phyloP scores from a whole-genome alignment of 2,888 invertebrate species.

The Macaria liturata region DNA sequence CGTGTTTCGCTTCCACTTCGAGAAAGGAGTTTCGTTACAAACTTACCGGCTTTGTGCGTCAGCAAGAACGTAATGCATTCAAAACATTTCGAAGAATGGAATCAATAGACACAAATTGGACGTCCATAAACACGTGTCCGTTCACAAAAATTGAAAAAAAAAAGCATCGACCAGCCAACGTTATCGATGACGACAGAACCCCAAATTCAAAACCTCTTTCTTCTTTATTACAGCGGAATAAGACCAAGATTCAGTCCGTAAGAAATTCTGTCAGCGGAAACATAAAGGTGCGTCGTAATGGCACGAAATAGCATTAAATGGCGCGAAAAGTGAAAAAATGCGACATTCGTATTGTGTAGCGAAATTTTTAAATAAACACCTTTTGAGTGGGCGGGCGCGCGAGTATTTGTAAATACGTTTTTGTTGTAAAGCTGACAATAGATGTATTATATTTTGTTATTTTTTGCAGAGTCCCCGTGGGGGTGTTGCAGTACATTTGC shows the following conservation, averaged over 20 bases:
- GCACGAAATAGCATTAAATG: conserved; percentile 77
- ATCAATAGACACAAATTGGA: conserved; percentile 76
- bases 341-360: conserved; percentile 68
- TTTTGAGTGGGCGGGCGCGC: conserved; percentile 80
- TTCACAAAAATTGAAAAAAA: conserved; percentile 57
- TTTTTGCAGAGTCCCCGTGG: conserved; percentile 46
- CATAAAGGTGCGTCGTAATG: conserved; percentile 48
- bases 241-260: conserved; percentile 40
- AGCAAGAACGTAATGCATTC: conserved; percentile 49
- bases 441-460: conserved; percentile 40
- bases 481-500: conserved; percentile 47
- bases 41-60: neutral
- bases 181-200: conserved; percentile 30
- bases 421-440: conserved; percentile 65
- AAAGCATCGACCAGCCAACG: conserved; percentile 41
- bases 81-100: conserved; percentile 50
- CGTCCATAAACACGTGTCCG: conserved; percentile 71
- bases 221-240: conserved; percentile 38
- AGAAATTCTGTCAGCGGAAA: conserved; percentile 37
- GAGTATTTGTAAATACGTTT: conserved; percentile 81
- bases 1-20: conserved; percentile 11
- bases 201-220: conserved; percentile 32
- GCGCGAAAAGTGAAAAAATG: conserved; percentile 76
- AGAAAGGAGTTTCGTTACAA: neutral
- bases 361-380: conserved; percentile 82